Conservation (phyloP, 2,113 vertebrate species). For the Hipposideros armiger region DNA sequence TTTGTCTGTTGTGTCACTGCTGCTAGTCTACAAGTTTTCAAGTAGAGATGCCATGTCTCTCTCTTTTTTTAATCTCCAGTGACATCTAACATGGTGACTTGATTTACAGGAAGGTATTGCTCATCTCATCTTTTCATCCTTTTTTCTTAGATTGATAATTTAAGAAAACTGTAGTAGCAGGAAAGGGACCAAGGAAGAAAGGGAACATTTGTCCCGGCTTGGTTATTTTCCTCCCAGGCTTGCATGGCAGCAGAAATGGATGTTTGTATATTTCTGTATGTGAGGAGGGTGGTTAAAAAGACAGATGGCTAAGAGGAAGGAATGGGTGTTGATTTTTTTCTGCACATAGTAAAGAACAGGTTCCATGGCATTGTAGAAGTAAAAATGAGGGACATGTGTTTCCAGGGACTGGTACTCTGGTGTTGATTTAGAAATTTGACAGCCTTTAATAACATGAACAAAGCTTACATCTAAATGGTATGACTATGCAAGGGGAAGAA, state of each 20-base stretch:
- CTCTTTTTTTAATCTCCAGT: not conserved
- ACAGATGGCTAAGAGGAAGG: not conserved
- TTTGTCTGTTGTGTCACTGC: not conserved
- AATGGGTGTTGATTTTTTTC: not conserved
- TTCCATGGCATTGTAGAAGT: not conserved
- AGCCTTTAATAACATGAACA: not conserved
- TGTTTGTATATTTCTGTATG: not conserved
- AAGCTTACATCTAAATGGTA: not conserved
- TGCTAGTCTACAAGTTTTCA: not conserved
- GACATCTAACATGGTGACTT: not conserved
- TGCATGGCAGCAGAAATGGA: not conserved
- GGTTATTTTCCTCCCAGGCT: not conserved
- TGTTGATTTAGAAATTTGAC: slow-evolving; percentile 27
- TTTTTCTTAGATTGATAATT: not conserved
- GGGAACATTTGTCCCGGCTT: not conserved
- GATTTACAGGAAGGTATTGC: not conserved
- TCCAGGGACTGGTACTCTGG: not conserved
- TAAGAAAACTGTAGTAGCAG: not conserved
- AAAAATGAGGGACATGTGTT: not conserved
- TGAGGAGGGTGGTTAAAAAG: not conserved
- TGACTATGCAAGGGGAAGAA: not conserved
- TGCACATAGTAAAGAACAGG: not conserved
- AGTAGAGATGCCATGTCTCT: not conserved
- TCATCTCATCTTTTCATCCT: not conserved
- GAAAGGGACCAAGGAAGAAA: not conserved